Evolutionary conservation across 2,888 invertebrate species (phyloP).

Genomic region (Nomada flava): DNA sequence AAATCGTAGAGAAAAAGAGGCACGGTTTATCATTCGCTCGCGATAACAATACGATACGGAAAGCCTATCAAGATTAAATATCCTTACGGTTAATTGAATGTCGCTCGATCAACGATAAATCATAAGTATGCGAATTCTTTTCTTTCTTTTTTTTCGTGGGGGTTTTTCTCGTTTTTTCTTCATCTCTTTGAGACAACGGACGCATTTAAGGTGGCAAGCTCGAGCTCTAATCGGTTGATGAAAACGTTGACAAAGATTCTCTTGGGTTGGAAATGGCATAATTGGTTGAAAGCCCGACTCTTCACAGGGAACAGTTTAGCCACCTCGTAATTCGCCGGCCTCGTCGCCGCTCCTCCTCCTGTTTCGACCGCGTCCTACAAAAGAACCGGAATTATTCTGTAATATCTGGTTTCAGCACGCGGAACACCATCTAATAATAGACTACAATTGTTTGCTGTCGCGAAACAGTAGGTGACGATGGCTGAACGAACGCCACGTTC

Average conservation of each 20-base stretch:
- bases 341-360: conserved; percentile 79
- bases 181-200: neutral
- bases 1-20: conserved; percentile 2
- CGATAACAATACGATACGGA: conserved; percentile 36
- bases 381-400: conserved; percentile 57
- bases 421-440: conserved; percentile 10
- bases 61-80: conserved; percentile 49
- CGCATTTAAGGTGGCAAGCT: too few relatives aligned
- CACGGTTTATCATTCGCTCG: conserved; percentile 25
- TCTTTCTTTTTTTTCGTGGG: neutral
- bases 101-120: conserved; percentile 28
- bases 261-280: neutral
- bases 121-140: conserved; percentile 31
- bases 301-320: conserved; percentile 62
- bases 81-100: conserved; percentile 28
- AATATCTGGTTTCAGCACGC: conserved; percentile 9
- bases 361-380: conserved; percentile 80
- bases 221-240: conserved; percentile 7
- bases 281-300: conserved; percentile 20
- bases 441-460: conserved; percentile 21
- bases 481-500: conserved; percentile 5
- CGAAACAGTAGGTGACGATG: neutral
- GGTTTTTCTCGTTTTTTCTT: neutral
- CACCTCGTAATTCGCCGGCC: conserved; percentile 76
- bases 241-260: conserved; percentile 15